Percentiles rank a stretch among this genome's conserved stretches.
Evolutionary conservation across 2,113 vertebrate genomes (phyloP).

Genomic region (Corydoras maculifer): DNA sequence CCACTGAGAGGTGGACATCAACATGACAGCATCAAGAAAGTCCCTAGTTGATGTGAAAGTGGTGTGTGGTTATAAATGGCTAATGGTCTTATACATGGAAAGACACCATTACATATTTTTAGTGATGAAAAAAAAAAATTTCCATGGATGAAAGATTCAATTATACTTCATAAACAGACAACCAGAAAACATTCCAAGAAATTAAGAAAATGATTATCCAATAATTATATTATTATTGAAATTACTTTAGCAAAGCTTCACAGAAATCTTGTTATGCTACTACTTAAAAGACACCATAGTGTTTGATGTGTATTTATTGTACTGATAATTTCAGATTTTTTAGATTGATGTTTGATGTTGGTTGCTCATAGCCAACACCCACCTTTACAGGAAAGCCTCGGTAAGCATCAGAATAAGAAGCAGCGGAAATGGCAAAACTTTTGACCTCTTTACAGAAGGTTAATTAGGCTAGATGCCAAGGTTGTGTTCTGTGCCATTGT

Average conservation of each 20-base stretch:
- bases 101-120: conserved; percentile 26
- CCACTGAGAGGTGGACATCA: conserved; percentile 32
- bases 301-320: background rate
- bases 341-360: conserved; percentile 3
- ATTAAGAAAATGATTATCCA: too few species aligned
- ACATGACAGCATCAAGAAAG: conserved; percentile 27
- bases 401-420: background rate
- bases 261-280: background rate
- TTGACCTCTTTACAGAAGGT: background rate
- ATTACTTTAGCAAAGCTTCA: conserved; percentile 7
- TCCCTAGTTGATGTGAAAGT: conserved; percentile 8
- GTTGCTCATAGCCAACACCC: conserved; percentile 16
- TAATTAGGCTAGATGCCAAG: background rate
- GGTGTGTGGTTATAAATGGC: background rate
- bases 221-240: too few species aligned
- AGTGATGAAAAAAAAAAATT: background rate
- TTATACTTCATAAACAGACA: background rate
- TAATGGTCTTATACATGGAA: conserved; percentile 18
- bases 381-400: conserved; percentile 26
- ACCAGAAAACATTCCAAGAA: background rate
- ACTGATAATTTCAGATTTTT: background rate
- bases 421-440: background rate
- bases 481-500: too few species aligned
- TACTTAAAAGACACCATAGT: background rate
- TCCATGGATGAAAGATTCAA: conserved; percentile 20